Base-by-base conservation (phyloP, 2,888 invertebrate genomes). In the Tanytarsus gracilentus region DNA sequence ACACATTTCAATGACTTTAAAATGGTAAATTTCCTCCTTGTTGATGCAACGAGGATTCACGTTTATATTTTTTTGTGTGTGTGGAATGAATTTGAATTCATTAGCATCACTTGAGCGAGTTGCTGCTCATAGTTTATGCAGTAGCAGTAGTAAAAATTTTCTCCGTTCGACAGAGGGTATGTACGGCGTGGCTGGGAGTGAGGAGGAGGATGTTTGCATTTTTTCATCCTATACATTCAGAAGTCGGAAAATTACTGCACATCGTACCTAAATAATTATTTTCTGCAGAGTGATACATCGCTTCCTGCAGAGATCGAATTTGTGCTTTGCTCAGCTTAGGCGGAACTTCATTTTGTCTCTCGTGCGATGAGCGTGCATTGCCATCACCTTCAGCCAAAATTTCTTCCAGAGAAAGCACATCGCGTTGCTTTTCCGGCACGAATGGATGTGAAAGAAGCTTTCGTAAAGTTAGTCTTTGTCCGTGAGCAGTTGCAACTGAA, bases 251-350 rank as follows among this genome's bases (percentile, higher is more conserved):
- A n/a, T n/a, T n/a, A n/a, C n/a, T n/a, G n/a, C n/a, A n/a, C n/a
- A n/a, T 27, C 69, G 67, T 69, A 86, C 86, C 86, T 66, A 93
- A 76, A 72, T 92, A 88, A 68, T 91, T 90, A 70, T 89, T 91
- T 73, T 94, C 94, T 0, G 92, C 88, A 63, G 91, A 90, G 69
- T 92, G 92, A 70, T 94, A 95, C 89, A 95, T 89, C 21, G 94
- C 92, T 72, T 94, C 93, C 69, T 93, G 91, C 62, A 93, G 76
- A 44, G 88, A 85, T 66, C 90, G 85, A 64, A 87, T 84, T 74
- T 93, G 91, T 29, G 83, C 79, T 74, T 92, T 92, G 65, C 82
- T 88, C 68, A 89, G 78, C 62, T 71, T 69, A 64, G 68, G 69
- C 44, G 71, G 67, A 16, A 71, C 70, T 67, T 68, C 74, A 65